Conservation (phyloP, 2,113 vertebrate genomes). For the Cinclus cinclus region DNA sequence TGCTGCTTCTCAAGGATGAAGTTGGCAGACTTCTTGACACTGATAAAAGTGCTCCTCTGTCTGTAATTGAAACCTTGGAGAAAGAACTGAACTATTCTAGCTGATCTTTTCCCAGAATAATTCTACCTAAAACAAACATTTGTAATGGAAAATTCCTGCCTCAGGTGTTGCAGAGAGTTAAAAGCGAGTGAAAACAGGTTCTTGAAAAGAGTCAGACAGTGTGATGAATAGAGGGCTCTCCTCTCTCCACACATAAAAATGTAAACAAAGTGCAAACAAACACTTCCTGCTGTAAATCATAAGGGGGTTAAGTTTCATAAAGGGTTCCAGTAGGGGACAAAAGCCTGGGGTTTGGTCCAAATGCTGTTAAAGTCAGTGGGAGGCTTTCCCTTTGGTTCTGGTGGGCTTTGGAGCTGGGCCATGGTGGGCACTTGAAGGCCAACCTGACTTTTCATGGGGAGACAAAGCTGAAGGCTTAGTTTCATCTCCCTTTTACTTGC, state of each 20-base stretch:
- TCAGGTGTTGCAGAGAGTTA: background rate
- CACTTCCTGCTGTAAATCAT: background rate
- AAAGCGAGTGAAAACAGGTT: background rate
- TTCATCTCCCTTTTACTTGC: conserved; percentile 23
- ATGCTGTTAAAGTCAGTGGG: background rate
- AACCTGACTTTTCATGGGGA: conserved; percentile 20
- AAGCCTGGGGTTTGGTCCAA: conserved; percentile 21
- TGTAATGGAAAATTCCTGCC: background rate
- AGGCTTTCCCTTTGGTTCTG: background rate
- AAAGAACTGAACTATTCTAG: background rate
- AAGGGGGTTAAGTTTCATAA: background rate
- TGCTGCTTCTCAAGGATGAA: background rate
- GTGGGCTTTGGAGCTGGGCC: conserved; percentile 13
- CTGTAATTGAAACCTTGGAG: background rate
- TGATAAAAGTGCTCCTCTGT: background rate
- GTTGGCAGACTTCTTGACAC: background rate
- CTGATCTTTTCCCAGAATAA: background rate
- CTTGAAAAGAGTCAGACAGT: background rate
- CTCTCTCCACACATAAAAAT: background rate
- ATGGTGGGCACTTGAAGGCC: conserved; percentile 22
- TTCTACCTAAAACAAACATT: conserved; percentile 6
- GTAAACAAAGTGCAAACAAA: conserved; percentile 18
- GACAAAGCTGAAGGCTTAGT: background rate
- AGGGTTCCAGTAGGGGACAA: background rate
- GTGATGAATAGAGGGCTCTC: background rate